Conservation (phyloP, 2,113 vertebrate species). For the Apteryx mantelli region DNA sequence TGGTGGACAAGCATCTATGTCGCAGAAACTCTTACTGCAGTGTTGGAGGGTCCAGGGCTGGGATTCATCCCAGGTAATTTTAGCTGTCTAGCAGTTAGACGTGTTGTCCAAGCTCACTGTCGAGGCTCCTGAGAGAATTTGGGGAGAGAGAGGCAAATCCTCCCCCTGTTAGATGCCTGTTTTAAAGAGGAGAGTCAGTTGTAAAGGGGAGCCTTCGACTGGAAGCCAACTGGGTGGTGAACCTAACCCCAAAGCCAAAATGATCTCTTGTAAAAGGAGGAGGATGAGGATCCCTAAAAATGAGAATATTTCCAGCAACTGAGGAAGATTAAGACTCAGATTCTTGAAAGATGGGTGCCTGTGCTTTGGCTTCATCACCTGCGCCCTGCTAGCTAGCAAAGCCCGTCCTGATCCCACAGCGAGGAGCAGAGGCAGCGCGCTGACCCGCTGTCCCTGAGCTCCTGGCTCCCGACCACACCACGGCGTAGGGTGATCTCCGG, state of each 20-base stretch:
- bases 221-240: not conserved
- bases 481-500: not conserved
- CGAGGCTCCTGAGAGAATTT: not conserved
- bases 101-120: not conserved
- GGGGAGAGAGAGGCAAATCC: not conserved
- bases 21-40: not conserved
- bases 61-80: not conserved
- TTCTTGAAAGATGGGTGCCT: not conserved
- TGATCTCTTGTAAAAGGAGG: not conserved
- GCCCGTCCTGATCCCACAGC: not conserved
- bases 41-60: not conserved
- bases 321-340: not conserved
- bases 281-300: not conserved
- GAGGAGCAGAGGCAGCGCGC: not conserved
- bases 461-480: fast-evolving
- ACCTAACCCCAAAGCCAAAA: not conserved
- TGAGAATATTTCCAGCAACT: not conserved
- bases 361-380: not conserved
- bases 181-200: not conserved
- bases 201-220: not conserved
- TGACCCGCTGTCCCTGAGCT: not conserved
- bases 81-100: not conserved
- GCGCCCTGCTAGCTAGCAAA: not conserved
- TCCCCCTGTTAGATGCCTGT: not conserved
- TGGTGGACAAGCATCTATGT: not conserved